Evolutionary conservation across 2,797 vertebrate species (phyloP).

Genomic region (Propithecus perrieri): DNA sequence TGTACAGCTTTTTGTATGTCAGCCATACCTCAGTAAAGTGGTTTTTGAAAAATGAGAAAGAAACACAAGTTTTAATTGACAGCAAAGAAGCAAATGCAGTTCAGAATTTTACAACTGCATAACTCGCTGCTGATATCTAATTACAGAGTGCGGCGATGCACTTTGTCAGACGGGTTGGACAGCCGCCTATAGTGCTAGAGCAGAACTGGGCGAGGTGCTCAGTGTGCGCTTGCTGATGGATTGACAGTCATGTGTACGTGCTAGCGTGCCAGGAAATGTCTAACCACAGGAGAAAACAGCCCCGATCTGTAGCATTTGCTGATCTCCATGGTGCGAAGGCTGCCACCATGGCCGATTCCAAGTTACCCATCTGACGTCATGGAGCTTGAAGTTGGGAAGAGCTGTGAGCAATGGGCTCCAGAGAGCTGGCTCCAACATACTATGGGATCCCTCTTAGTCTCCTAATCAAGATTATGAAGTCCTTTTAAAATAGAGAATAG

Average conservation of each 20-base stretch:
- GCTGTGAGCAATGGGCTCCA: neutral
- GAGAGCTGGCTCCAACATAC: neutral
- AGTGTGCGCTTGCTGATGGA: neutral
- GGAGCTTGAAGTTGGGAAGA: neutral
- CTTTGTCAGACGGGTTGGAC: neutral
- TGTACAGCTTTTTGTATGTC: neutral
- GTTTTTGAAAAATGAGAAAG: neutral
- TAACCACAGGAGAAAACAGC: neutral
- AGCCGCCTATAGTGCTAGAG: rapidly evolving
- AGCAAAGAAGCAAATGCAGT: neutral
- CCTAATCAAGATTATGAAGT: neutral
- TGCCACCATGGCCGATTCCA: neutral
- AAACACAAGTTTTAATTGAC: slow-evolving; percentile 6
- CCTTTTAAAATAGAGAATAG: neutral
- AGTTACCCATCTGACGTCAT: neutral
- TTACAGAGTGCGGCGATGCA: neutral
- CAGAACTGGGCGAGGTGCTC: neutral
- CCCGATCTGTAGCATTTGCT: neutral
- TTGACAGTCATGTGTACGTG: neutral
- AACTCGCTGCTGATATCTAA: slow-evolving; percentile 11
- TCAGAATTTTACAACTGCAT: neutral
- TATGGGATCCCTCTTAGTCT: neutral
- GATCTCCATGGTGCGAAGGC: neutral
- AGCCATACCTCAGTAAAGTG: neutral
- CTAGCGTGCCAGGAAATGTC: neutral